A percentile compares a stretch with the other conserved stretches of the same genome.
phyloP scores from a whole-genome alignment of 2,797 vertebrate genomes.

The Arrhamphus sclerolepis region DNA sequence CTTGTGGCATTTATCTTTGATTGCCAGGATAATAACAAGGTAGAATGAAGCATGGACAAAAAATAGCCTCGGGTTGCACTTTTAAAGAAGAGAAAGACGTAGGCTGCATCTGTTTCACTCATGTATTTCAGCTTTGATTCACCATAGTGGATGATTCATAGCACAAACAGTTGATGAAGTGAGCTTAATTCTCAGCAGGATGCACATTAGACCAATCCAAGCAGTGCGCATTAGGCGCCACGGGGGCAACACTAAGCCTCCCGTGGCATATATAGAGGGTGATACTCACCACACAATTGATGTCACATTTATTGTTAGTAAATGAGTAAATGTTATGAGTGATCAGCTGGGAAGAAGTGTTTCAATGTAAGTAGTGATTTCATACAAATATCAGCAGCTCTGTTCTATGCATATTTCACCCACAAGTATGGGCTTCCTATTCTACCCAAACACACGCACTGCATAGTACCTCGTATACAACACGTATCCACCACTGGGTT shows the following conservation, averaged over 20 bases:
- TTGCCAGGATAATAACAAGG: constrained; percentile 27
- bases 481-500: too few relatives aligned
- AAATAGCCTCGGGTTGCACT: constrained; percentile 49
- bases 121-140: constrained; percentile 34
- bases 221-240: constrained; percentile 15
- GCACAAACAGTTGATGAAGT: constrained; percentile 22
- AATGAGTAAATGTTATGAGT: constrained; percentile 2
- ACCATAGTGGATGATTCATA: constrained; percentile 31
- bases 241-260: constrained; percentile 31
- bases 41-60: constrained; percentile 27
- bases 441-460: too few relatives aligned
- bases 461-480: too few relatives aligned
- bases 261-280: constrained; percentile 5
- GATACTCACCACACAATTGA: constrained; percentile 7
- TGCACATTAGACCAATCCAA: constrained; percentile 9
- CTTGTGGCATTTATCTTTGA: constrained; percentile 34
- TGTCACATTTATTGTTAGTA: constrained; percentile 18
- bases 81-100: constrained; percentile 21
- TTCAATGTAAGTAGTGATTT: constrained; percentile 11
- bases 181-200: constrained; percentile 26
- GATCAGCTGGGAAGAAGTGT: neutral
- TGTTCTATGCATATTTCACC: neutral
- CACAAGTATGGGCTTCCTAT: neutral
- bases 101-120: constrained; percentile 31
- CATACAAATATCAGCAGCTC: neutral